Evolutionary conservation across 1,140 invertebrate species (phyloP).

Genomic region (Halesus radiatus): DNA sequence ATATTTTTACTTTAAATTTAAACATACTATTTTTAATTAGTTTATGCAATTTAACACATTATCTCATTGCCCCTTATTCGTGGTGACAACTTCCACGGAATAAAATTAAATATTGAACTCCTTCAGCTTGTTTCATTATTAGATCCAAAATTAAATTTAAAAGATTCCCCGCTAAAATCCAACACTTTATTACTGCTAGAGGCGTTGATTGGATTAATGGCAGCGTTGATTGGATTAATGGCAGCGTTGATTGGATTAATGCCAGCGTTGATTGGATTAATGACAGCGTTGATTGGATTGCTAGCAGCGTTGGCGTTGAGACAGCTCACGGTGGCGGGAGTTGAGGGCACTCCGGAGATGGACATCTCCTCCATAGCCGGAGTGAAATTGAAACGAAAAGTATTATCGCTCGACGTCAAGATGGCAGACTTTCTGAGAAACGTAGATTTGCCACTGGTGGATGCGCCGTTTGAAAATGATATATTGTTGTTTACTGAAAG

Average conservation of each 20-base stretch:
- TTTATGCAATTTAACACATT: too few relatives aligned
- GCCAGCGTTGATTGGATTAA: too few relatives aligned
- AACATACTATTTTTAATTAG: too few relatives aligned
- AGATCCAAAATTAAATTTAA: conserved; percentile 18
- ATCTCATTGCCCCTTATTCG: too few relatives aligned
- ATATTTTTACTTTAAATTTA: too few relatives aligned
- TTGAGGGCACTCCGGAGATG: not conserved
- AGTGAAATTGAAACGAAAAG: conserved; percentile 72
- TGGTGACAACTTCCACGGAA: too few relatives aligned
- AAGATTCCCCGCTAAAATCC: not conserved
- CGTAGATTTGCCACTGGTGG: conserved; percentile 67
- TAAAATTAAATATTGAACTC: too few relatives aligned
- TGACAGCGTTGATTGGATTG: too few relatives aligned
- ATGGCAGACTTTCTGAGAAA: conserved; percentile 72
- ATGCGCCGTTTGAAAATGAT: conserved; percentile 63
- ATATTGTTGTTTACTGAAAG: conserved; percentile 61
- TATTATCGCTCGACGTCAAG: conserved; percentile 60
- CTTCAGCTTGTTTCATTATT: too few relatives aligned
- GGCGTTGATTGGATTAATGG: not conserved
- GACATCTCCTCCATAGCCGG: conserved; percentile 23
- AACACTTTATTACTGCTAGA: not conserved
- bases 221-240: not conserved
- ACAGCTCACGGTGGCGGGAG: too few relatives aligned
- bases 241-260: not conserved
- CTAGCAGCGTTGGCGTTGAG: too few relatives aligned